A percentile compares a stretch with the other conserved stretches of the same genome.
These are phyloP conservation scores for Drepanosiphum platanoidis DNA, from an alignment of 2,888 invertebrate species.

Conservation along the genomic window DNA sequence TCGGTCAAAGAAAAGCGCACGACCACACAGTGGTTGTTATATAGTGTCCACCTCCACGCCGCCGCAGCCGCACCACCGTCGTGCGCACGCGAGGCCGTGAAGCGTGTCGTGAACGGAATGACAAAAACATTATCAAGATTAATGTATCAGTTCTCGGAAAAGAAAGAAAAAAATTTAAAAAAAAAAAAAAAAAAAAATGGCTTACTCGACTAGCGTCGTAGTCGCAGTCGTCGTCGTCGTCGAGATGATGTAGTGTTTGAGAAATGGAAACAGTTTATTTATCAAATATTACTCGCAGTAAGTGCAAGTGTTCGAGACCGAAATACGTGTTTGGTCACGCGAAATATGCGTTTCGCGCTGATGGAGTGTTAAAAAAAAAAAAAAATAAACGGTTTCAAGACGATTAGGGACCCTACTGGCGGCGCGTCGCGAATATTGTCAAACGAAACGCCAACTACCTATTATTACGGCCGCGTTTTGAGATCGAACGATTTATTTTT, in stretches of 20 bases:
- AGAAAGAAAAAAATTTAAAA: neutral
- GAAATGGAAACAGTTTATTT: conserved; percentile 49
- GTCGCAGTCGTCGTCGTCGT: no score
- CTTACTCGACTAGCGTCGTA: neutral
- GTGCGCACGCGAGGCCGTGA: neutral
- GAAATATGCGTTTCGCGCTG: conserved; percentile 5
- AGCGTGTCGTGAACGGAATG: conserved; percentile 40
- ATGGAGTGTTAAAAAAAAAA: neutral
- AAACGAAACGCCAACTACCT: neutral
- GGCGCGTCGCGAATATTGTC: no score
- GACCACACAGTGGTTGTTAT: conserved; percentile 16
- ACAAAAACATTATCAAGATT: conserved; percentile 55
- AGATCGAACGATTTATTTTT: neutral
- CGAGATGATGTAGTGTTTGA: conserved; percentile 37
- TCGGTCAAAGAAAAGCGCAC: conserved; percentile 32
- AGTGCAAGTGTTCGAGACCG: conserved; percentile 33
- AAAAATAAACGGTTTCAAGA: neutral
- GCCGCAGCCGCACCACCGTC: neutral
- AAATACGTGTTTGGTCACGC: conserved; percentile 24
- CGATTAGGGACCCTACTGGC: no score
- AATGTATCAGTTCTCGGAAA: conserved; percentile 35
- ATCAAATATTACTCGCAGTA: conserved; percentile 30
- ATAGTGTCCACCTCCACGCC: neutral
- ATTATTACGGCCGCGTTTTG: neutral
- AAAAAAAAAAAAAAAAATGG: neutral